phyloP scores from a whole-genome alignment of 2,797 vertebrate species.

The Gobio occitaniae region DNA sequence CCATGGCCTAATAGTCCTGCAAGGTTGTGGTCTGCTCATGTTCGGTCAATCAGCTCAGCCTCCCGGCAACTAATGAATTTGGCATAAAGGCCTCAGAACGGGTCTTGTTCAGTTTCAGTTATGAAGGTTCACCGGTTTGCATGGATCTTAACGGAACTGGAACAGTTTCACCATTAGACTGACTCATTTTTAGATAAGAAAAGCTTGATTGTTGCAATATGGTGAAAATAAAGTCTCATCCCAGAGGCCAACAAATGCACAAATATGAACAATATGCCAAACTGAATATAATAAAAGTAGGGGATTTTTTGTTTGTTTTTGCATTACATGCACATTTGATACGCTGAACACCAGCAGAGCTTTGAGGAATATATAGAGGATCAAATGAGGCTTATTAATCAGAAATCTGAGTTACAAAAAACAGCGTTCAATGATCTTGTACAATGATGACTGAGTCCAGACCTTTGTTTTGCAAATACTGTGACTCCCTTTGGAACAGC shows the following conservation, averaged over 20 bases:
- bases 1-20: constrained; percentile 64
- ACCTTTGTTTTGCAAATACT: background rate
- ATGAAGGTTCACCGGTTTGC: constrained; percentile 61
- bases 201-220: constrained; percentile 27
- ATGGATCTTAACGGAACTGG: constrained; percentile 38
- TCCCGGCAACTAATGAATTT: constrained; percentile 66
- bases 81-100: constrained; percentile 47
- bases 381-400: constrained; percentile 8
- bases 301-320: background rate
- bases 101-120: constrained; percentile 57
- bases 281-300: background rate
- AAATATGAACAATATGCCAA: constrained; percentile 2
- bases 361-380: background rate
- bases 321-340: background rate
- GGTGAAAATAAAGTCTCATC: background rate
- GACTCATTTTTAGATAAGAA: constrained; percentile 20
- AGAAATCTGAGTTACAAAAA: background rate
- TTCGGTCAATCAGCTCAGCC: constrained; percentile 41
- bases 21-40: constrained; percentile 56
- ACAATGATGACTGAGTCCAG: background rate
- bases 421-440: background rate
- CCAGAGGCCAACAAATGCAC: constrained; percentile 4
- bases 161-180: constrained; percentile 42
- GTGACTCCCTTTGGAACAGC: constrained; percentile 9
- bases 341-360: background rate